phyloP scores from a whole-genome alignment of 2,888 invertebrate genomes.

The Sinopyrophorus schimmeli region DNA sequence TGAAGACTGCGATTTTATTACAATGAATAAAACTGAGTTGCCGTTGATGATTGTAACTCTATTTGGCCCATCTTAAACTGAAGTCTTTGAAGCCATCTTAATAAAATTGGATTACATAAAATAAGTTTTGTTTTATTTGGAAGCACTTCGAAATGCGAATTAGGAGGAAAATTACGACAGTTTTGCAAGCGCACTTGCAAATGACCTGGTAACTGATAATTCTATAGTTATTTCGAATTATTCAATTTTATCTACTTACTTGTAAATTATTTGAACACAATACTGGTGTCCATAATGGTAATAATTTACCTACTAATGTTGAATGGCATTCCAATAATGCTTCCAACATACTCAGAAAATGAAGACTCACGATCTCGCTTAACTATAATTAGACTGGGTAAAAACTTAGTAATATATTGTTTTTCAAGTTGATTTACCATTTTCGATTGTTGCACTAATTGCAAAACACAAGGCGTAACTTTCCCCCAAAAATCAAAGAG shows the following conservation, averaged over 20 bases:
- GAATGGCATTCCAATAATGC: constrained; percentile 94
- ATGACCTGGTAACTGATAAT: constrained; percentile 81
- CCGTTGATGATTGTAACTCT: constrained; percentile 88
- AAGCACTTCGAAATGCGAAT: constrained; percentile 55
- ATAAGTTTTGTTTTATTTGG: constrained; percentile 55
- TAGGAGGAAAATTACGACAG: constrained; percentile 81
- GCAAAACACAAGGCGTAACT: constrained; percentile 93
- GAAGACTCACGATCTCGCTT: constrained; percentile 96
- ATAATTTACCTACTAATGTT: constrained; percentile 84
- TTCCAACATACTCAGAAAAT: constrained; percentile 93
- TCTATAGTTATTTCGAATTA: constrained; percentile 2
- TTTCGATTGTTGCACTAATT: constrained; percentile 89
- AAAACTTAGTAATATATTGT: not conserved
- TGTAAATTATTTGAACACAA: constrained; percentile 87
- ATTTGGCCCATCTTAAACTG: constrained; percentile 99
- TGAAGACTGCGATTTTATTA: constrained; percentile 48
- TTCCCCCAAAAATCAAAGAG: constrained; percentile 98
- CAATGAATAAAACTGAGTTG: constrained; percentile 85
- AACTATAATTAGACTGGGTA: constrained; percentile 61
- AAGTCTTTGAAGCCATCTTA: constrained; percentile 87
- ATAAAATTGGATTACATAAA: constrained; percentile 59
- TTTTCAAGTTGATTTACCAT: constrained; percentile 61
- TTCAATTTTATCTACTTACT: constrained; percentile 53
- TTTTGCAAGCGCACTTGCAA: constrained; percentile 83
- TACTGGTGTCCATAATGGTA: constrained; percentile 96